Evolutionary conservation across 2,888 invertebrate genomes (phyloP).

Genomic region (Stegana nigrithorax): DNA sequence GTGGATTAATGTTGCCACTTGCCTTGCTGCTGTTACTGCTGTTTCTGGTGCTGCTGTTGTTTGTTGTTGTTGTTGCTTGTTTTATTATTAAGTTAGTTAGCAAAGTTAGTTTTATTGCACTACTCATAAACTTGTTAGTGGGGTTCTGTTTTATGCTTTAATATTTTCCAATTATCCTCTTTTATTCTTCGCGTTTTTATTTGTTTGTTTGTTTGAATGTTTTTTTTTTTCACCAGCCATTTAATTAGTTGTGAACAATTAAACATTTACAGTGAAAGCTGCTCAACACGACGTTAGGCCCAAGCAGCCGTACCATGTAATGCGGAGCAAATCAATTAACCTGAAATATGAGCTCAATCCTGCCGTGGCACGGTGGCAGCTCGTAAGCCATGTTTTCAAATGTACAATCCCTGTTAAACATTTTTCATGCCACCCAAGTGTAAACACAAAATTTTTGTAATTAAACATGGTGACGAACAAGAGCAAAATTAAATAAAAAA

Average conservation of each 20-base stretch:
- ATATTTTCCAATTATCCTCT: not conserved
- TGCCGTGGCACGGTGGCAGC: no score
- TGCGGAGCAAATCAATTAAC: no score
- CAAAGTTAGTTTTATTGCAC: not conserved
- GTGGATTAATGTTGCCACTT: slow-evolving; percentile 31
- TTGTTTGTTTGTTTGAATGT: not conserved
- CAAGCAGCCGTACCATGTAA: no score
- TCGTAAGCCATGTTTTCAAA: no score
- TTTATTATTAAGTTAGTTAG: slow-evolving; percentile 7
- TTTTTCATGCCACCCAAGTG: no score
- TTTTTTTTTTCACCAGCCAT: not conserved
- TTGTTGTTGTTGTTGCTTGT: not conserved
- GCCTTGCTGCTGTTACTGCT: not conserved
- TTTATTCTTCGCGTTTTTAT: not conserved
- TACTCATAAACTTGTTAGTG: not conserved
- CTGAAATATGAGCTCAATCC: no score
- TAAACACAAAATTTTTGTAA: not conserved
- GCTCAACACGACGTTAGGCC: no score
- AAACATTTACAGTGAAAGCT: not conserved
- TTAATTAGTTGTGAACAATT: slow-evolving; percentile 13
- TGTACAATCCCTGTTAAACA: no score
- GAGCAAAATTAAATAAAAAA: not conserved
- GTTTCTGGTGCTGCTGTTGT: not conserved
- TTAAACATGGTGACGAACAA: not conserved
- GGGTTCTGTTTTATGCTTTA: not conserved